Conservation (phyloP, 2,113 vertebrate species). For the Bufo bufo region DNA sequence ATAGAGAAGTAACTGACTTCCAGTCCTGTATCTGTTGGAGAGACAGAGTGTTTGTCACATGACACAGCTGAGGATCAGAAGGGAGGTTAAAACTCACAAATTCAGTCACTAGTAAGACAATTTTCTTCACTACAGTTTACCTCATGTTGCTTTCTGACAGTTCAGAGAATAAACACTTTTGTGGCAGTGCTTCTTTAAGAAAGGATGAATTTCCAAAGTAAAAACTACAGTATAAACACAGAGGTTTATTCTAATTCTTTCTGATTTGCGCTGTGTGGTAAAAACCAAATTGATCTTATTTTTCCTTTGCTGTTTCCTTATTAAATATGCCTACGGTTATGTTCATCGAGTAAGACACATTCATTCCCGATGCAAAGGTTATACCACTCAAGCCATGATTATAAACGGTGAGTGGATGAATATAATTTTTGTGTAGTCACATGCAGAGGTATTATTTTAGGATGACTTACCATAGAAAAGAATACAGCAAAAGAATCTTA, state of each 20-base stretch:
- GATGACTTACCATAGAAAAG: background rate
- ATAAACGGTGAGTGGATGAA: background rate
- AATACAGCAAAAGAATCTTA: background rate
- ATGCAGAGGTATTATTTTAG: background rate
- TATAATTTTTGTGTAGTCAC: background rate
- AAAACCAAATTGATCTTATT: background rate
- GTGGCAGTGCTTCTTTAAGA: no score
- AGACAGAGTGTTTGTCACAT: no score
- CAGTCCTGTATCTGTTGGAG: no score
- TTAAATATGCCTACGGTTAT: background rate
- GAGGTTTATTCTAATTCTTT: background rate
- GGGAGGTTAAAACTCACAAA: no score
- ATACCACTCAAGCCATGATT: background rate
- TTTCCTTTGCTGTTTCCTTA: background rate
- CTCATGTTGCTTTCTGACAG: no score
- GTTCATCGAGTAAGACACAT: background rate
- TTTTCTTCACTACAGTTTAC: no score
- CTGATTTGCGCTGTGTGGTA: background rate
- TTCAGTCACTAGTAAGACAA: no score
- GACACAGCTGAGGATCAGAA: no score
- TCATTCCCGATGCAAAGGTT: background rate
- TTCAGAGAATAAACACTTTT: no score
- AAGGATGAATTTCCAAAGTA: background rate
- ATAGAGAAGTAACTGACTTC: no score
- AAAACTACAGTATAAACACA: background rate